Percentiles rank a stretch among this genome's conserved stretches.
phyloP scores from a whole-genome alignment of 2,113 vertebrate genomes.

The Athene cunicularia region DNA sequence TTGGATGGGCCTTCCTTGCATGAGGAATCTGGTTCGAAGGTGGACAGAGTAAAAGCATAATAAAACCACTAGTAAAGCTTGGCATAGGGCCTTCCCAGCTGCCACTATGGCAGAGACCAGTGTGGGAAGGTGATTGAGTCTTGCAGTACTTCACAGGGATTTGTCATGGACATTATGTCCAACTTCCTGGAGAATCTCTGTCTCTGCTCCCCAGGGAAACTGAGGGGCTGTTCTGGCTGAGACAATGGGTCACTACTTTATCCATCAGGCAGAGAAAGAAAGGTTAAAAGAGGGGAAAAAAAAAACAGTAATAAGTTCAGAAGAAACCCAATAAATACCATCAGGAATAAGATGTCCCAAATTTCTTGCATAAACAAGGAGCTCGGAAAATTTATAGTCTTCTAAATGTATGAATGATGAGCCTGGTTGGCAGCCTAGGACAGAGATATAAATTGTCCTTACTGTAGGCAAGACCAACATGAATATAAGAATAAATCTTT shows the following conservation, averaged over 20 bases:
- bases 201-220: background rate
- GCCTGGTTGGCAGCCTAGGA: background rate
- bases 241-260: background rate
- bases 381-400: background rate
- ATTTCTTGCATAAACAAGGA: constrained; percentile 22
- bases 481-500: constrained; percentile 7
- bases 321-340: background rate
- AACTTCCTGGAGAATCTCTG: background rate
- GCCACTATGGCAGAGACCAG: background rate
- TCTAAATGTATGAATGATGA: constrained; percentile 37
- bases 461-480: background rate
- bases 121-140: background rate
- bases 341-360: background rate
- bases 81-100: background rate
- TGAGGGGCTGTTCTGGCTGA: background rate
- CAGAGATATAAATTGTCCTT: constrained; percentile 35
- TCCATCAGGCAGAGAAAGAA: background rate
- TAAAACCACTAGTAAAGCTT: background rate
- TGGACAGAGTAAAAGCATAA: background rate
- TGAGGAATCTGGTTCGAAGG: background rate
- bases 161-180: background rate
- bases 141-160: background rate
- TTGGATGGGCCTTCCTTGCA: background rate
- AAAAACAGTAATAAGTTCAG: background rate
- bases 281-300: background rate